These are phyloP conservation scores for Physella acuta DNA, from an alignment of 1,140 invertebrate genomes.

Conservation along the genomic window DNA sequence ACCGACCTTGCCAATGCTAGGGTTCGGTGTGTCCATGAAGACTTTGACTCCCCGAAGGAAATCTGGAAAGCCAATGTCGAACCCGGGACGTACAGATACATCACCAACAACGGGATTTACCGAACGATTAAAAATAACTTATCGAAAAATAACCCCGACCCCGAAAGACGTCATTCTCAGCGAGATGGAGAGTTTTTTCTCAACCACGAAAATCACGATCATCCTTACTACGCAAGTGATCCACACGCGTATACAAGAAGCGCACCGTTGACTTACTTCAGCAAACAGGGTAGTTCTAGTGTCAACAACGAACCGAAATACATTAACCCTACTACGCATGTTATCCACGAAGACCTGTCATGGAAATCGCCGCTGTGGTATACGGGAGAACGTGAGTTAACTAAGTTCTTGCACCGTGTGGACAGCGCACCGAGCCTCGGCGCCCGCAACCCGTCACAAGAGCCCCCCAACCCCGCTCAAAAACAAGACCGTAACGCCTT, in stretches of 20 bases:
- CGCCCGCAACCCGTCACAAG: background rate
- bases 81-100: constrained; percentile 8
- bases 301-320: background rate
- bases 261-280: background rate
- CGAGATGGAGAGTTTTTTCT: background rate
- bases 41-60: background rate
- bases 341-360: background rate
- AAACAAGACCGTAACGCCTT: background rate
- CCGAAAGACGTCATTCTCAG: too few relatives aligned
- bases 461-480: background rate
- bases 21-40: background rate
- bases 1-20: background rate
- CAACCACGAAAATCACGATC: background rate
- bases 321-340: background rate
- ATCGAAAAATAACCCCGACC: too few relatives aligned
- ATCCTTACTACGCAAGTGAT: background rate
- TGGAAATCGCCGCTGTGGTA: background rate
- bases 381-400: too few relatives aligned
- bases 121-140: background rate
- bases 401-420: background rate
- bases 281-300: background rate
- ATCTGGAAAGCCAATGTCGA: constrained; percentile 3
- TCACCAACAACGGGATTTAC: background rate
- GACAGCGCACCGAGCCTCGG: background rate
- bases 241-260: background rate